Evolutionary conservation across 2,888 invertebrate genomes (phyloP), one percentile per base, ranked within the genome.

Genomic region (Pycnomerus fuliginosus): DNA sequence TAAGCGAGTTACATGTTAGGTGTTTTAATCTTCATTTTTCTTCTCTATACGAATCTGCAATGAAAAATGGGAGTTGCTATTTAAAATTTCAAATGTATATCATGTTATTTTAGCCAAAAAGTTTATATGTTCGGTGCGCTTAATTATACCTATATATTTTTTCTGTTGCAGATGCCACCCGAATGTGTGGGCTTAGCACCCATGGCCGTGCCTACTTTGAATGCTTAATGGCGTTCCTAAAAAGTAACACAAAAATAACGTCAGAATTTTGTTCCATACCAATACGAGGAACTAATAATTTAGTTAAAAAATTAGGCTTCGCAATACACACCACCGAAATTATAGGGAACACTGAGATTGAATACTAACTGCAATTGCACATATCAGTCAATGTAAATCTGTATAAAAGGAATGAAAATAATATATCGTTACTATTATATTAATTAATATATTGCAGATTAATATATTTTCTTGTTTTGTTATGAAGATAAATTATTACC

Each of bases 281-380:
- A 68, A 53, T 71, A 69, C 53, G 69, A 70, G 29, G 71, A 70
- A 55, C 60, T 71, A 43, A 67, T 69, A 39, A 70, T 70, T 50
- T 69, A 63, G 59, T 49, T 22, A 25, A 25, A 25, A 7, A 10
- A 4, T 25, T 25, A 10, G 4, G 4, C 25, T 3, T 25, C 25
- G 5, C 4, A 12, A 3, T 33, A 25, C 15, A n/a, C n/a, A n/a
- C n/a, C 32, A 39, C 31, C 31, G 32, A 24, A 34, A 34, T 13
- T 27, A 28, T 10, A 15, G 16, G 25, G 8, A 7, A 20, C 8
- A 20, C 30, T 8, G 10, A 10, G 8, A 10, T 25, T 10, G 25
- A 12, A 14, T 14, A n/a, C 3, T 35, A 14, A 23, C 28, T 23
- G 16, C 33, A 35, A 36, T 41, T 36, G 51, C 55, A 53, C 51